Evolutionary conservation across 2,113 vertebrate genomes (phyloP).

Genomic region (Lepus europaeus): DNA sequence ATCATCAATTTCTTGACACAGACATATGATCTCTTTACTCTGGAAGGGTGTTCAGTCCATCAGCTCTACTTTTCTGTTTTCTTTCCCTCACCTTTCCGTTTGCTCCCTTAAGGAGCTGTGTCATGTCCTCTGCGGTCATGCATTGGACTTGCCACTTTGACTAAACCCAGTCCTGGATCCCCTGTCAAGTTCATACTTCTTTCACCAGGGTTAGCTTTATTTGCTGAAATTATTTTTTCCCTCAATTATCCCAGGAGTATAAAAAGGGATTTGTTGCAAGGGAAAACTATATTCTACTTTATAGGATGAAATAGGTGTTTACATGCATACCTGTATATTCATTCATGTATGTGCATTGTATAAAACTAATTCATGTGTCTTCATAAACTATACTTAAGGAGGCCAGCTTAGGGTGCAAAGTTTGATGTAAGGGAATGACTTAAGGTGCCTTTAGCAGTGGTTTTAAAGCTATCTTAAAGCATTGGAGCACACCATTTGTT

Average conservation of each 20-base stretch:
- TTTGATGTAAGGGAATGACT: not conserved
- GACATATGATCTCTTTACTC: constrained; percentile 44
- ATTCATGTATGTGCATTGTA: not conserved
- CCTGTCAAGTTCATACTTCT: not conserved
- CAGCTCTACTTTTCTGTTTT: not conserved
- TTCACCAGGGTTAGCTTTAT: not conserved
- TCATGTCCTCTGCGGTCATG: not conserved
- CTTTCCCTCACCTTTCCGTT: not conserved
- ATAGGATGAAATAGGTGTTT: not conserved
- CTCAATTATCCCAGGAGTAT: not conserved
- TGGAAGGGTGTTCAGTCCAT: constrained; percentile 15
- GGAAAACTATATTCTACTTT: constrained; percentile 6
- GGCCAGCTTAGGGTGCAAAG: not conserved
- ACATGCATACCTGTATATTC: not conserved
- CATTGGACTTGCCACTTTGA: not conserved
- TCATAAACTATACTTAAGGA: not conserved
- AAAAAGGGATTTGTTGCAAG: not conserved
- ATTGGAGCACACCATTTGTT: not conserved
- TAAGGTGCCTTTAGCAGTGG: not conserved
- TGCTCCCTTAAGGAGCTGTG: not conserved
- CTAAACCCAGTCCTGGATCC: not conserved
- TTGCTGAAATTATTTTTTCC: not conserved
- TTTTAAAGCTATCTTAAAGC: constrained; percentile 7
- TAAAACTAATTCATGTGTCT: not conserved
- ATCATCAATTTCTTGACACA: constrained; percentile 27